Base-by-base conservation (phyloP, 2,113 vertebrate genomes). In the Chitala chitala region DNA sequence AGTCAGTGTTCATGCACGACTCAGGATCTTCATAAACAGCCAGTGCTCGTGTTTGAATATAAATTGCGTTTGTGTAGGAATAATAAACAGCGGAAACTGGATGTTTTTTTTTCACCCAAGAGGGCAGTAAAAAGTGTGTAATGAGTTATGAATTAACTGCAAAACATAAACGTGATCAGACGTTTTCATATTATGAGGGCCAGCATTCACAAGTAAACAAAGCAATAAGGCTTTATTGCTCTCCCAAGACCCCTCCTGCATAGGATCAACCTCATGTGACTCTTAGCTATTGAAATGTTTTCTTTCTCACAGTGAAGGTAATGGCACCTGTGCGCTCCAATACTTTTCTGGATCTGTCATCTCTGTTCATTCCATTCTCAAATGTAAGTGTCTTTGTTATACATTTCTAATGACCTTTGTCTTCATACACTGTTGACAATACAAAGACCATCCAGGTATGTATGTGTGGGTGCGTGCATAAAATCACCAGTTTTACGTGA, bases 81-180 rank as follows among this genome's bases (percentile, higher is more conserved):
- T n/a, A 9, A 6, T 22, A 50, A 42, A 4, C 59, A 22, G 50
- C 24, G 33, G 61, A 66, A 66, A 66, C 65, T 26, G 46, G 22
- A 68, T 68, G 44, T 48, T 17, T 46, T 36, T 22, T 46, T 36
- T 58, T 68, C 10, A 20, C 24, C 54, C 36, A 59, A 75, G 54
- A 69, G 61, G 58, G 44, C 33, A 13, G 40, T 51, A 51, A 69
- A 51, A 10, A 46, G 24, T 42, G 33, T 75, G 31, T 78, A 75
- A 75, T 72, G 53, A 72, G 73, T 72, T 68, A 73, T 75, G 58
- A 71, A 72, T 68, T 63, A 78, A 75, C 69, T 42, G 15, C 31
- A 59, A 59, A 69, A 53, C 51, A 38, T 29, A 68, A 53, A 42
- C 15, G 48, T 77, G 76, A 31, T 61, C 40, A 50, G 38, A n/a